Evolutionary conservation across 2,888 invertebrate species (phyloP).

Genomic region (Troides oblongomaculatus): DNA sequence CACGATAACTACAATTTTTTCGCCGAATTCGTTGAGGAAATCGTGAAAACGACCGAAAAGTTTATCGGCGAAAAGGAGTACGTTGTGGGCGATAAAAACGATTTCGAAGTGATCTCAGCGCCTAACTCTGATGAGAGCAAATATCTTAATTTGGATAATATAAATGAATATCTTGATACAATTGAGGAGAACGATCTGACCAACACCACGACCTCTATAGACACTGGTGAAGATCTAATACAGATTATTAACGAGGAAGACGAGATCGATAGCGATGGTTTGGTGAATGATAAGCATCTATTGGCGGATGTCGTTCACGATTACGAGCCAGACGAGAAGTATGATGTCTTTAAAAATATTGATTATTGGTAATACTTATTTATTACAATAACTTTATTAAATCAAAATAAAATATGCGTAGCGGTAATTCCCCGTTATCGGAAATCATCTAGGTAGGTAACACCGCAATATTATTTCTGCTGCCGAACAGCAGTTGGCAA

Average conservation of each 20-base stretch:
- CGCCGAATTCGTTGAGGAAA: slow-evolving; percentile 50
- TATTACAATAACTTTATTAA: not conserved
- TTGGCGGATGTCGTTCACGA: slow-evolving; percentile 31
- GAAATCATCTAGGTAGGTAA: too few relatives aligned
- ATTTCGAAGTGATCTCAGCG: slow-evolving; percentile 58
- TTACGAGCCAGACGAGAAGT: slow-evolving; percentile 21
- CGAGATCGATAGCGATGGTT: slow-evolving; percentile 45
- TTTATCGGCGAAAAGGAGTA: slow-evolving; percentile 34
- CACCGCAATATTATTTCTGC: too few relatives aligned
- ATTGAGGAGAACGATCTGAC: slow-evolving; percentile 53
- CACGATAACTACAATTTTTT: slow-evolving; percentile 40
- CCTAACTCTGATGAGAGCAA: slow-evolving; percentile 37
- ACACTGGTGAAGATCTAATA: slow-evolving; percentile 41
- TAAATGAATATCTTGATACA: slow-evolving; percentile 54
- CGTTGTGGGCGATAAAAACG: slow-evolving; percentile 41
- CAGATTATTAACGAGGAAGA: slow-evolving; percentile 42
- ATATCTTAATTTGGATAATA: slow-evolving; percentile 33
- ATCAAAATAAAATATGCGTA: not conserved
- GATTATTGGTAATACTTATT: slow-evolving; percentile 7
- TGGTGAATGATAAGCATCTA: slow-evolving; percentile 45
- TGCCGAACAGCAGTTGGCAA: too few relatives aligned
- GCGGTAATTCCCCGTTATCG: too few relatives aligned
- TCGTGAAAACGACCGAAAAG: slow-evolving; percentile 57
- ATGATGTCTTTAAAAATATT: slow-evolving; percentile 3
- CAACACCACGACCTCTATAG: slow-evolving; percentile 40